Conservation (phyloP, 2,797 vertebrate genomes). For the Diplodus puntazzo region DNA sequence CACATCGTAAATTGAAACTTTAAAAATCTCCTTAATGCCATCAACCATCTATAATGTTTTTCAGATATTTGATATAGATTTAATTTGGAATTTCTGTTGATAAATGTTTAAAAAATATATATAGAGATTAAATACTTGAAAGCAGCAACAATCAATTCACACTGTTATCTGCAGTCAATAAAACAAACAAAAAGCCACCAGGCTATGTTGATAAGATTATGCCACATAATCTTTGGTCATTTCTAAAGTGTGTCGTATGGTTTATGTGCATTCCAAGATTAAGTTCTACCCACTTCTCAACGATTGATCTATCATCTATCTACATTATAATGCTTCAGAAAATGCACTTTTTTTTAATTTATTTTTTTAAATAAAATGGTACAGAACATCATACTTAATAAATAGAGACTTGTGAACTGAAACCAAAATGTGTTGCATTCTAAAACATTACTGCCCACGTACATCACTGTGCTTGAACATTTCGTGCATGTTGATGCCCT, state of each 20-base stretch:
- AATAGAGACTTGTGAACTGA: neutral
- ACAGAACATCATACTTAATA: neutral
- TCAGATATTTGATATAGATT: no score
- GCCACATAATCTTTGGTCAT: neutral
- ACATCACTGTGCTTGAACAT: constrained; percentile 92
- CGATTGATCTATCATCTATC: no score
- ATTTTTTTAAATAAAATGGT: no score
- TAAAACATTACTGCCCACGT: constrained; percentile 10
- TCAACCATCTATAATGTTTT: no score
- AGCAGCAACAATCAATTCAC: neutral
- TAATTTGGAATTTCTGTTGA: no score
- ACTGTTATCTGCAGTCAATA: neutral
- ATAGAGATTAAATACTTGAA: neutral
- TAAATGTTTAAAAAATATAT: neutral
- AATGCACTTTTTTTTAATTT: no score
- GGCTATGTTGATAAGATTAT: neutral
- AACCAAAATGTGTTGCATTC: neutral
- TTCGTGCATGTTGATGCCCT: constrained; percentile 96
- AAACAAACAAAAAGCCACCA: neutral
- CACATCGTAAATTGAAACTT: no score
- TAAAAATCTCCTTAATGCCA: no score
- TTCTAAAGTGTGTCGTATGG: neutral
- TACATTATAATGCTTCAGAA: no score
- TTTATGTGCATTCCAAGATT: no score
- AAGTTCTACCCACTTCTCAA: no score